A percentile compares a stretch with the other conserved stretches of the same genome.
Evolutionary conservation across 1,140 invertebrate genomes (phyloP).

Genomic region (Phymorhynchus buccinoides): DNA sequence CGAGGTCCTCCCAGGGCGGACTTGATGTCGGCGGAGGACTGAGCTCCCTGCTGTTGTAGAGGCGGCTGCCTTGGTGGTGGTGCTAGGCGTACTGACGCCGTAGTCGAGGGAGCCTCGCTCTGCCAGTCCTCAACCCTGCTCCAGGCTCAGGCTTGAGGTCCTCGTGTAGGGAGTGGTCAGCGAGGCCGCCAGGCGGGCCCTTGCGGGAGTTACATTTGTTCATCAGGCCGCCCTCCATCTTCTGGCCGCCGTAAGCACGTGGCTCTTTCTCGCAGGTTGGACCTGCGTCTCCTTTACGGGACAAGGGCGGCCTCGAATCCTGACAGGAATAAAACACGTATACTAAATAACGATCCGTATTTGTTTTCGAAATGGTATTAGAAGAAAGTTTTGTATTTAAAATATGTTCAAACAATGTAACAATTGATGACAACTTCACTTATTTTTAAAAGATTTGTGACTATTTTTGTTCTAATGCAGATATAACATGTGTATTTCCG

Average conservation of each 20-base stretch:
- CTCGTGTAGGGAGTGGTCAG: constrained; percentile 32
- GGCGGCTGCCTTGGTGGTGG: not conserved
- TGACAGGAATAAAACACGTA: not conserved
- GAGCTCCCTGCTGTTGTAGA: not conserved
- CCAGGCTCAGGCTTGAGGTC: constrained; percentile 8
- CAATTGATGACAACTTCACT: too few relatives aligned
- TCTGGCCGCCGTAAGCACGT: constrained; percentile 9
- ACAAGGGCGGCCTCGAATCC: constrained; percentile 25
- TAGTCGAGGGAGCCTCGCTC: constrained; percentile 20
- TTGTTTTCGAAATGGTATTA: too few relatives aligned
- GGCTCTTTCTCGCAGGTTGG: constrained; percentile 21
- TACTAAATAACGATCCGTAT: too few relatives aligned
- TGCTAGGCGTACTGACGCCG: constrained; percentile 27
- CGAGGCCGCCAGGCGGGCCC: constrained; percentile 8
- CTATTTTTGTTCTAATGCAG: too few relatives aligned
- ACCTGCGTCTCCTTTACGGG: constrained; percentile 29
- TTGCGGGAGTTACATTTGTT: constrained; percentile 33
- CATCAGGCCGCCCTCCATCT: constrained; percentile 25
- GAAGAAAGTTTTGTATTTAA: too few relatives aligned
- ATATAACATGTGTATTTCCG: too few relatives aligned
- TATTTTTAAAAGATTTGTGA: too few relatives aligned
- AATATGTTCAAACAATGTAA: too few relatives aligned
- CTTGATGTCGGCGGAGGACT: constrained; percentile 13
- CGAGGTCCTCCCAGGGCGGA: constrained; percentile 25
- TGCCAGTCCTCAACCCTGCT: constrained; percentile 23